Percentiles rank a stretch among this genome's conserved stretches.
Conservation (phyloP, 2,888 invertebrate species). For the Cristatella mucedo region DNA sequence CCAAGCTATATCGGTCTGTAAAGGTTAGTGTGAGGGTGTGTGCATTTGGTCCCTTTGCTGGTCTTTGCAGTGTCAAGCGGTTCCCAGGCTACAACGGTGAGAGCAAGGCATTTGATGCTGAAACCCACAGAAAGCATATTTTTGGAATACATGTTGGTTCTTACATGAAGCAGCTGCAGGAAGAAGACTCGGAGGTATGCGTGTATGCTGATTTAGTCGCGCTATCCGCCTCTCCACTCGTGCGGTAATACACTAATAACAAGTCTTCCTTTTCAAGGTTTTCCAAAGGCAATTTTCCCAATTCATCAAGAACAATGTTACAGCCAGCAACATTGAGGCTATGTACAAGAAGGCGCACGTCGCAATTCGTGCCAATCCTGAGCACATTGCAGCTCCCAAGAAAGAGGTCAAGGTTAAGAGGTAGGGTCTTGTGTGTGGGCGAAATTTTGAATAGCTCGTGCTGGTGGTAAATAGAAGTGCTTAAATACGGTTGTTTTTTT, state of each 20-base stretch:
- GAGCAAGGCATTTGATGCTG: conserved; percentile 69
- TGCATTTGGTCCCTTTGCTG: conserved; percentile 7
- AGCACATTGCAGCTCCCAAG: conserved; percentile 22
- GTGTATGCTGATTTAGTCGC: neutral
- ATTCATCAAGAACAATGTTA: conserved; percentile 78
- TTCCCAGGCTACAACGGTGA: conserved; percentile 95
- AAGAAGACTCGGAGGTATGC: neutral
- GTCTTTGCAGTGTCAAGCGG: conserved; percentile 58
- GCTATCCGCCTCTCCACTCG: neutral
- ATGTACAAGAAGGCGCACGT: conserved; percentile 92
- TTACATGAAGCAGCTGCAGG: conserved; percentile 69
- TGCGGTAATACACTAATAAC: conserved; percentile 39
- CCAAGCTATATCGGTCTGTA: too few species aligned
- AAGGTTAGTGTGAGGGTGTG: too few species aligned
- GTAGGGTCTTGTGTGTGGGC: conserved; percentile 23
- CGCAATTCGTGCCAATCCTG: conserved; percentile 72
- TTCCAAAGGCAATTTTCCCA: conserved; percentile 92
- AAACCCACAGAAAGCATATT: conserved; percentile 88
- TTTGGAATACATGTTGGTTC: conserved; percentile 92
- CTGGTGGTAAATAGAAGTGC: neutral
- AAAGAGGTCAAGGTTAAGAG: conserved; percentile 38
- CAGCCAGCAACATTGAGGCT: conserved; percentile 68
- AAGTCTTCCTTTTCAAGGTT: too few species aligned
- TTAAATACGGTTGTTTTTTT: conserved; percentile 12
- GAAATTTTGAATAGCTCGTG: neutral